phyloP scores from a whole-genome alignment of 2,888 invertebrate genomes.

The Trachelus iudaicus region DNA sequence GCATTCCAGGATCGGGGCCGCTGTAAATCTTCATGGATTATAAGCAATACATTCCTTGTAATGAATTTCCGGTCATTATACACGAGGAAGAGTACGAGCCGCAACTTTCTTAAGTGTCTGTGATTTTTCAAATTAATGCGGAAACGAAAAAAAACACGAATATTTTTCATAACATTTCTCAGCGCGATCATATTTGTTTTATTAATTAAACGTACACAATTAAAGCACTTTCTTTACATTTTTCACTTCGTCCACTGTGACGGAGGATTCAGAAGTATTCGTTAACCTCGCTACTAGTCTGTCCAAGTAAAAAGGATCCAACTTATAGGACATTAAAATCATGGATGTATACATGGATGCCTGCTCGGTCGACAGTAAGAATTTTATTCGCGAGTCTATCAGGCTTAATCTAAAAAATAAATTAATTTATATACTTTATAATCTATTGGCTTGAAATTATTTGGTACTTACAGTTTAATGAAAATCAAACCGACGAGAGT shows the following conservation, averaged over 20 bases:
- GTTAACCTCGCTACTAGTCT: constrained; percentile 40
- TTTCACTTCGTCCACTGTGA: too few species aligned
- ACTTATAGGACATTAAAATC: constrained; percentile 58
- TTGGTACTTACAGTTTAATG: constrained; percentile 72
- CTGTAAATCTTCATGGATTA: too few species aligned
- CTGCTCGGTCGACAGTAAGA: constrained; percentile 46
- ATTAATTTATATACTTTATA: neutral
- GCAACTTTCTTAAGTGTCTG: too few species aligned
- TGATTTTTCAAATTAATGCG: too few species aligned
- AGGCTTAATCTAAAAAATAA: constrained; percentile 47
- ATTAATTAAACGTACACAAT: too few species aligned
- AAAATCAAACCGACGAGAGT: constrained; percentile 76
- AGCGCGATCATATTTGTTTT: too few species aligned
- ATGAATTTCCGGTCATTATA: too few species aligned
- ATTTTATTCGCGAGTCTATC: constrained; percentile 46
- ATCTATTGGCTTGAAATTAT: neutral
- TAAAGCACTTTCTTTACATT: too few species aligned
- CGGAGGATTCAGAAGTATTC: constrained; percentile 3
- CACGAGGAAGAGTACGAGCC: too few species aligned
- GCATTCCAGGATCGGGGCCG: constrained; percentile 46
- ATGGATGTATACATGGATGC: constrained; percentile 53
- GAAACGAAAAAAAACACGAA: too few species aligned
- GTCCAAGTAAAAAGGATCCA: constrained; percentile 56
- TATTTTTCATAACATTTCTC: too few species aligned
- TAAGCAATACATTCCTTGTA: too few species aligned